Evolutionary conservation across 2,888 invertebrate genomes (phyloP).

Genomic region (Dione vanillae): DNA sequence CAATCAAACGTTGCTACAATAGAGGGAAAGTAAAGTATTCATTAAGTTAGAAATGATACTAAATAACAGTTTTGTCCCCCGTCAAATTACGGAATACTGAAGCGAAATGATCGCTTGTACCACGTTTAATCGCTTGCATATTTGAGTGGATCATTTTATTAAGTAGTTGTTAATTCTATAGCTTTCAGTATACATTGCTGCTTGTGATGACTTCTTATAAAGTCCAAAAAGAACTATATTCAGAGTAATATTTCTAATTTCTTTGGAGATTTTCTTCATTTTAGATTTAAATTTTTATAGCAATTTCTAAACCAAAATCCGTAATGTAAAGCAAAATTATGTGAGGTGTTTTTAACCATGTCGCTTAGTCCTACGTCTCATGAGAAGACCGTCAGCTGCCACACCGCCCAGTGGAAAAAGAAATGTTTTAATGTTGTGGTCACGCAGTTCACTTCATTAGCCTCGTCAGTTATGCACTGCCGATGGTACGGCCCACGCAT

Average conservation of each 20-base stretch:
- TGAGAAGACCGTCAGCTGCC: slow-evolving; percentile 68
- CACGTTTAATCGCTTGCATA: slow-evolving; percentile 78
- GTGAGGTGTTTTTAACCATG: too few species aligned
- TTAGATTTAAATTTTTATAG: too few species aligned
- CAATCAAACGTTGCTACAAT: slow-evolving; percentile 24
- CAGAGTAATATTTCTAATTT: too few species aligned
- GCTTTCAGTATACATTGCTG: slow-evolving; percentile 57
- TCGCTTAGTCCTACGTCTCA: slow-evolving; percentile 37
- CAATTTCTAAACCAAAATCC: background rate
- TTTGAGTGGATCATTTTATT: slow-evolving; percentile 67
- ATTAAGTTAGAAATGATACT: slow-evolving; percentile 32
- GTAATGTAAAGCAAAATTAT: slow-evolving; percentile 9
- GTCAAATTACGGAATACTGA: slow-evolving; percentile 68
- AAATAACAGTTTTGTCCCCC: slow-evolving; percentile 69
- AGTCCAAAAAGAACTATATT: too few species aligned
- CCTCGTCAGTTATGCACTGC: slow-evolving; percentile 65
- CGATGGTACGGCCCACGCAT: slow-evolving; percentile 49
- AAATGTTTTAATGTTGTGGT: slow-evolving; percentile 75
- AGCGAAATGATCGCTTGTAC: slow-evolving; percentile 59
- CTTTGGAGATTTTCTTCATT: too few species aligned
- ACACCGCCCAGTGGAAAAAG: slow-evolving; percentile 53
- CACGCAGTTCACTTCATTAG: slow-evolving; percentile 75
- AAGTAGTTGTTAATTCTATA: slow-evolving; percentile 18
- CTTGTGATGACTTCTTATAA: background rate
- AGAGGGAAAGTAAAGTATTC: slow-evolving; percentile 26